Conservation (phyloP, 2,888 invertebrate species). For the Lepeophtheirus nordmannii region DNA sequence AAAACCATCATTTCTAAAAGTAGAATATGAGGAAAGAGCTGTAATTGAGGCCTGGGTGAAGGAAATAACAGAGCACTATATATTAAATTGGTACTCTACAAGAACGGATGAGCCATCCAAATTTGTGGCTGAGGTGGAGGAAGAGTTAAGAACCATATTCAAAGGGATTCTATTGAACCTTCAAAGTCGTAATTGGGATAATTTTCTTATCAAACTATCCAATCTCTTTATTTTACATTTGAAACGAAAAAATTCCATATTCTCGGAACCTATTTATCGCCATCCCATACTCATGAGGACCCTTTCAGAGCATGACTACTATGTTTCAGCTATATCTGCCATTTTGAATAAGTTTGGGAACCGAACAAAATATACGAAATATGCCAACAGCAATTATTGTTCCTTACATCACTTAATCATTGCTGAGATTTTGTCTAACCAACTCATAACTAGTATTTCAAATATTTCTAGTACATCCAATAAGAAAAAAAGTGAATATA, state of each 20-base stretch:
- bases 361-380: background rate
- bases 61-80: background rate
- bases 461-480: background rate
- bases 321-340: constrained; percentile 5
- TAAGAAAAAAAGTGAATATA: background rate
- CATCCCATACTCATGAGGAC: background rate
- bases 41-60: background rate
- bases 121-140: background rate
- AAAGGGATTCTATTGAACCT: background rate
- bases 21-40: background rate
- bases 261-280: background rate
- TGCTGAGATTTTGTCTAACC: background rate
- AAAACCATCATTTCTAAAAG: background rate
- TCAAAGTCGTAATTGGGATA: background rate
- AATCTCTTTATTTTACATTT: background rate
- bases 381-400: background rate
- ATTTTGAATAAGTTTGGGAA: background rate
- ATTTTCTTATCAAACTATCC: background rate
- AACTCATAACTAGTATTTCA: background rate
- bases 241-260: background rate
- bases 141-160: background rate
- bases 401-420: background rate
- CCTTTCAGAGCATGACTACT: background rate
- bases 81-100: background rate
- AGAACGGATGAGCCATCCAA: background rate